Percentiles rank a stretch among this genome's conserved stretches.
phyloP scores from a whole-genome alignment of 2,888 invertebrate genomes.

The Theretra japonica region DNA sequence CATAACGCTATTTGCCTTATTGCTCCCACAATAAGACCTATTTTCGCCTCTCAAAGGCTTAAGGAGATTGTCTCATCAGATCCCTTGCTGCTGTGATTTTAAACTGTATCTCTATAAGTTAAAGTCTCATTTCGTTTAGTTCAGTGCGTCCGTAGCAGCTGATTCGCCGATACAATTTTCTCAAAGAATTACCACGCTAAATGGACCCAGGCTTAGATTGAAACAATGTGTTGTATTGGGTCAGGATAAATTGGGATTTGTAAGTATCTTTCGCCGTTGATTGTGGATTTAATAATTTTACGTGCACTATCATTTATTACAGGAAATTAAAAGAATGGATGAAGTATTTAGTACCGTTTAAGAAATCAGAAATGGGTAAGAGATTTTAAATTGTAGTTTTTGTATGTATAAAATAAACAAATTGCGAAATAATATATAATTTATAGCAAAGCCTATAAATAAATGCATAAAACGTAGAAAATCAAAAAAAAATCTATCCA shows the following conservation, averaged over 20 bases:
- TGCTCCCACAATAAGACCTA: conserved; percentile 16
- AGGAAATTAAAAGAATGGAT: background rate
- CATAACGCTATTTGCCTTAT: conserved; percentile 33
- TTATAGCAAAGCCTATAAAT: too few relatives aligned
- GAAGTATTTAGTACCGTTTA: background rate
- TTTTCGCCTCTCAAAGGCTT: conserved; percentile 29
- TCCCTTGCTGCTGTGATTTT: background rate
- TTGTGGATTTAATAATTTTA: conserved; percentile 33
- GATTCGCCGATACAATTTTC: conserved; percentile 9
- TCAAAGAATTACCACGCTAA: conserved; percentile 20
- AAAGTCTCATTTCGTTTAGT: conserved; percentile 21
- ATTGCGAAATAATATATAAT: too few relatives aligned
- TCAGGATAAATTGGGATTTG: background rate
- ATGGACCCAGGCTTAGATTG: conserved; percentile 2
- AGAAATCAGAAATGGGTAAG: too few relatives aligned
- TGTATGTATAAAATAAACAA: too few relatives aligned
- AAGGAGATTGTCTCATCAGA: conserved; percentile 26
- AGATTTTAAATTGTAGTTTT: too few relatives aligned
- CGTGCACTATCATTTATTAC: conserved; percentile 16
- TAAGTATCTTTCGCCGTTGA: conserved; percentile 31
- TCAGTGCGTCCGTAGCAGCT: background rate
- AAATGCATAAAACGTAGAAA: too few relatives aligned
- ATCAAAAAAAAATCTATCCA: too few relatives aligned
- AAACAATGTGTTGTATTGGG: background rate
- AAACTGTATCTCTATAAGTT: conserved; percentile 15